phyloP scores from a whole-genome alignment of 2,113 vertebrate species.

The Rhagologus leucostigma region DNA sequence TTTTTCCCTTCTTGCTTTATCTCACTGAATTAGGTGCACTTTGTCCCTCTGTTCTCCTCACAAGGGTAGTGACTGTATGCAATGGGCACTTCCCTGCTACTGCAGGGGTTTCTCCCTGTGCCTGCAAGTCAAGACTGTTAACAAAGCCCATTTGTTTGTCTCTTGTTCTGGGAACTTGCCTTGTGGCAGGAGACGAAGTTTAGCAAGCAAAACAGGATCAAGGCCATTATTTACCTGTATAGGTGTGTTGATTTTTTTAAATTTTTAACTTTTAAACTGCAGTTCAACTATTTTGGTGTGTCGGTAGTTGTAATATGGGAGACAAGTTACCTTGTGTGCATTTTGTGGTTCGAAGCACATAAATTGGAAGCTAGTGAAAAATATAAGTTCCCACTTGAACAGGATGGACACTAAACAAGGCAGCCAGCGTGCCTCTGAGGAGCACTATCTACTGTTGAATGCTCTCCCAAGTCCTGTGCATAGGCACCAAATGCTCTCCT shows the following conservation, averaged over 20 bases:
- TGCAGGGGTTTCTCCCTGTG: neutral
- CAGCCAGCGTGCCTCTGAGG: neutral
- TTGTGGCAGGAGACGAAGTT: neutral
- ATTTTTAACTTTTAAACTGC: neutral
- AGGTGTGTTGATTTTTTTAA: neutral
- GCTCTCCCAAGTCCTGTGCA: neutral
- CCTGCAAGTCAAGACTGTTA: neutral
- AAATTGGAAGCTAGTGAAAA: neutral
- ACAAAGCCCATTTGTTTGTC: neutral
- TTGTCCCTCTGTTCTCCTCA: neutral
- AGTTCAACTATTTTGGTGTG: neutral
- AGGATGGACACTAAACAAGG: neutral
- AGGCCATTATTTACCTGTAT: neutral
- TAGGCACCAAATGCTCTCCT: neutral
- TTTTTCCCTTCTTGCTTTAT: neutral
- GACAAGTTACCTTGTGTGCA: neutral
- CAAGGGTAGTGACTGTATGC: rapidly evolving
- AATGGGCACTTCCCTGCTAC: neutral
- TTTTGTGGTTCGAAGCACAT: neutral
- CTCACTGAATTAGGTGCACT: neutral
- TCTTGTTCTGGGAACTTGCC: neutral
- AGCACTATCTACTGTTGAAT: rapidly evolving
- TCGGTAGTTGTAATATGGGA: neutral
- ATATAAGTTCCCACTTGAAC: neutral
- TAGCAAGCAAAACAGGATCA: rapidly evolving